These are phyloP conservation scores for Zoanthus gigantus DNA, from an alignment of 92 coral and sea anemone species.

Conservation along the genomic window DNA sequence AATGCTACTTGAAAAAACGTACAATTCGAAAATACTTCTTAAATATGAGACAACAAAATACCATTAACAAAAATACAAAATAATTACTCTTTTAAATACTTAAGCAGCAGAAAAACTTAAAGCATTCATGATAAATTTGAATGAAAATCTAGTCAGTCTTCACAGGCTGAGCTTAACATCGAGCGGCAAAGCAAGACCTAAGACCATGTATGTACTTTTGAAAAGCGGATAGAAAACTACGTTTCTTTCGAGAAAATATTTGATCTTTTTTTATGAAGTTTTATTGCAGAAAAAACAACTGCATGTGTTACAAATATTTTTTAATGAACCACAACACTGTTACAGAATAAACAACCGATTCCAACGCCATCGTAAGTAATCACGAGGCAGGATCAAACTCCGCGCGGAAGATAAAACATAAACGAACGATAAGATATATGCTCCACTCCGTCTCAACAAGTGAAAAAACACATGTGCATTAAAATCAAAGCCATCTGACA, in stretches of 20 bases:
- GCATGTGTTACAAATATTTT: not conserved
- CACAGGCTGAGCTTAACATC: not conserved
- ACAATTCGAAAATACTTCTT: constrained; percentile 17
- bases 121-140: not conserved
- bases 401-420: not conserved
- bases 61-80: constrained; percentile 26
- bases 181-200: not conserved
- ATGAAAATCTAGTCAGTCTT: not conserved
- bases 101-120: not conserved
- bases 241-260: not conserved
- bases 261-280: not conserved
- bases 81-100: constrained; percentile 1
- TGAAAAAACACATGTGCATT: too few species aligned
- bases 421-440: not conserved
- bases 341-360: too few species aligned
- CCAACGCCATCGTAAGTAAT: too few species aligned
- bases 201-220: not conserved
- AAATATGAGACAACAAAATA: constrained; percentile 34
- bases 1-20: constrained; percentile 18
- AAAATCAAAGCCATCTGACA: not conserved
- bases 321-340: too few species aligned
- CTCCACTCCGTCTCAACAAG: too few species aligned
- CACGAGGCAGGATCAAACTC: not conserved
- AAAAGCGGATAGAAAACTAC: not conserved
- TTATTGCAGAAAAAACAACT: constrained; percentile 26